Evolutionary conservation across 2,888 invertebrate species (phyloP), one percentile per base, ranked within the genome.

Genomic region (Pyrgus malvae): DNA sequence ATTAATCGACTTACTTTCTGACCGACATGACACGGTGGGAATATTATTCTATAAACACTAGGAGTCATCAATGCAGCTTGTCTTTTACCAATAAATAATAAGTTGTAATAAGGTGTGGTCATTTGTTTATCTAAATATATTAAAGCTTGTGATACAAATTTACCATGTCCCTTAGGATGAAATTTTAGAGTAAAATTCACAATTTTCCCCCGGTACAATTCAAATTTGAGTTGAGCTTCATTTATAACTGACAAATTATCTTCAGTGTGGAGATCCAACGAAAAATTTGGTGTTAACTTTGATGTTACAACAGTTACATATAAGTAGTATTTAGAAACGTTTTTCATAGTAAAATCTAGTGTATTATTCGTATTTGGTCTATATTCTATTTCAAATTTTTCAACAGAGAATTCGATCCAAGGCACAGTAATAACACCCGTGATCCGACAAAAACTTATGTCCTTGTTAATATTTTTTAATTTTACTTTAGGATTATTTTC

Each of bases 381-480:
- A 49, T 72, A 88, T 41, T 76, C 70, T 29, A 89, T 74, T 72
- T 87, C 83, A 70, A 88, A 90, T 54, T 77, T 76, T 3, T 88
- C 75, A 12, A 69, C 64, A 7, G 90, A 89, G 64, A 90, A 78
- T 25, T 68, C 33, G 59, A 90, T 68, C 86, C 86, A 87, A 1
- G 88, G 78, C 6, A 84, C 78, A 3, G 86, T 88, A 40, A 90
- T 81, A 0, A 90, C 87, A 23, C 89, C 89, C 33, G 61, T 55
- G 59, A 89, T 71, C 14, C 81, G 82, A 58, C 83, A 87, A 44
- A 72, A 87, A 60, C 76, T 68, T 8, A 90, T 87, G 56, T 89
- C 88, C 68, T 81, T 88, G 58, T 77, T 78, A 8, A 79, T 41
- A 31, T 63, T 60, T 65, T 76, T 83, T 16, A 86, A 25, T 74